These are phyloP conservation scores for Uloborus plumipes DNA, from an alignment of 2,888 invertebrate species.

Conservation along the genomic window DNA sequence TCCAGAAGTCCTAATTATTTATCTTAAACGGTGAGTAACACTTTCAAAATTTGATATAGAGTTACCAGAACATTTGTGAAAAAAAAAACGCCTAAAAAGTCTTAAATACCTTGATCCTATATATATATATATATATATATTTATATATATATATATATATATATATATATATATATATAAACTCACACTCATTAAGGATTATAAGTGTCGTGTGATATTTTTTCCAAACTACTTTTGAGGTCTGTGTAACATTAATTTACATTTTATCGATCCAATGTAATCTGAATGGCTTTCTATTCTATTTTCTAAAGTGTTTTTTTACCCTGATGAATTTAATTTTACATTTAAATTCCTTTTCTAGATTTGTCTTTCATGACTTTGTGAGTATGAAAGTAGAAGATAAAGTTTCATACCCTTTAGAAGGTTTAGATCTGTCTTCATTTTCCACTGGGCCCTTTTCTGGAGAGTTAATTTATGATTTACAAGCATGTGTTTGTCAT, in stretches of 20 bases:
- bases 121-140: no score
- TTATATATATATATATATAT: no score
- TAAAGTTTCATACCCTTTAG: constrained; percentile 77
- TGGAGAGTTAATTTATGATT: constrained; percentile 74
- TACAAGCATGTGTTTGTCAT: constrained; percentile 78
- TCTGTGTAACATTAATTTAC: no score
- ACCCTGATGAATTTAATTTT: background rate
- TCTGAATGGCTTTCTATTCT: background rate
- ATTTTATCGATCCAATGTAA: background rate
- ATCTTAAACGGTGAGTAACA: constrained; percentile 75
- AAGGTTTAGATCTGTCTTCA: constrained; percentile 75
- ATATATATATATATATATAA: no score
- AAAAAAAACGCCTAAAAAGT: no score
- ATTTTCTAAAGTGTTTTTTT: background rate
- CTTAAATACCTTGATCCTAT: no score
- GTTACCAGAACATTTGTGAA: no score
- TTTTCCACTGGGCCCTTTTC: constrained; percentile 71
- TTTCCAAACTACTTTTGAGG: no score
- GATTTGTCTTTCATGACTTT: constrained; percentile 78
- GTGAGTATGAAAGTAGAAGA: constrained; percentile 78
- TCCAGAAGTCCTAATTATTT: constrained; percentile 78
- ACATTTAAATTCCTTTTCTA: constrained; percentile 68
- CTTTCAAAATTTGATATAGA: no score
- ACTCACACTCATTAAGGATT: no score
- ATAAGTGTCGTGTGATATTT: no score